These are phyloP conservation scores for Pungitius pungitius DNA, from an alignment of 2,113 vertebrate species.

Conservation along the genomic window DNA sequence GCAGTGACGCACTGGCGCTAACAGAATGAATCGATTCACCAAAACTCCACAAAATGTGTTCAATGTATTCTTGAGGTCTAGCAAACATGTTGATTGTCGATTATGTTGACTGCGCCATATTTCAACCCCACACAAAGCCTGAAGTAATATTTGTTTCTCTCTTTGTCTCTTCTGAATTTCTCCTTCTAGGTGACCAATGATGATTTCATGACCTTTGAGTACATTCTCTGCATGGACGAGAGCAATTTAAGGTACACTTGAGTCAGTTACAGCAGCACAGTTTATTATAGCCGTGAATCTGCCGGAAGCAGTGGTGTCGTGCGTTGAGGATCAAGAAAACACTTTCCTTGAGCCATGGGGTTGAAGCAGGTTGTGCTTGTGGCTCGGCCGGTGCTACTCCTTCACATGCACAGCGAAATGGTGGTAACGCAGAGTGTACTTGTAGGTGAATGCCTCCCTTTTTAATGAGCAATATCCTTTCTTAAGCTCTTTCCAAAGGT, in stretches of 20 bases:
- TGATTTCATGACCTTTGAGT: slow-evolving; percentile 91
- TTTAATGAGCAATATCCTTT: slow-evolving; percentile 73
- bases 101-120: slow-evolving; percentile 13
- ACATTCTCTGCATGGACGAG: slow-evolving; percentile 97
- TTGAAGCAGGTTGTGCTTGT: background rate
- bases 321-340: slow-evolving; percentile 12
- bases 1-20: background rate
- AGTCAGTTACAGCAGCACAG: background rate
- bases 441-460: slow-evolving; percentile 58
- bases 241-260: slow-evolving; percentile 90
- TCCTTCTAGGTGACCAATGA: slow-evolving; percentile 88
- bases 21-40: no score
- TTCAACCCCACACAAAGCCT: slow-evolving; percentile 22
- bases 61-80: background rate
- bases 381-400: slow-evolving; percentile 7
- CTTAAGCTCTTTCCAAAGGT: slow-evolving; percentile 75
- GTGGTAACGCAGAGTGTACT: slow-evolving; percentile 48
- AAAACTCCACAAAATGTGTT: background rate
- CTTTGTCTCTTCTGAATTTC: slow-evolving; percentile 41
- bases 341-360: slow-evolving; percentile 4
- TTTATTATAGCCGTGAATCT: background rate
- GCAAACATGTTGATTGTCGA: background rate
- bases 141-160: slow-evolving; percentile 56
- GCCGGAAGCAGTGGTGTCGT: slow-evolving; percentile 9
- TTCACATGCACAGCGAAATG: slow-evolving; percentile 32